Evolutionary conservation across 2,113 vertebrate species (phyloP).

Genomic region (Calypte anna): DNA sequence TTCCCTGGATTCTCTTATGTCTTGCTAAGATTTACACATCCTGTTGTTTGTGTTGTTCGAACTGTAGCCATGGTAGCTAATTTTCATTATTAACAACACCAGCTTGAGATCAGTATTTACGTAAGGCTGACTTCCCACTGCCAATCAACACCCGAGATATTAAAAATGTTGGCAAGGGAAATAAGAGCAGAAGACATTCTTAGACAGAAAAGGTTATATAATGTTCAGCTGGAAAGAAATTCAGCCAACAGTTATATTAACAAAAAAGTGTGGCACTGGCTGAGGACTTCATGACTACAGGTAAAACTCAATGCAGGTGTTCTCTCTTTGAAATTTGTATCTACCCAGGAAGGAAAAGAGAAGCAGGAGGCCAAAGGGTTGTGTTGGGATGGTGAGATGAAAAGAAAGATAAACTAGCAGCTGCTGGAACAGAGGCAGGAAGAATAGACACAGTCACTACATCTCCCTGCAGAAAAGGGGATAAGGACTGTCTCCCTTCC

Average conservation of each 20-base stretch:
- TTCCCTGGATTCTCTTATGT: not conserved
- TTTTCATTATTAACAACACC: not conserved
- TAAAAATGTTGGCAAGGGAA: not conserved
- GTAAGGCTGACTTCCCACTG: not conserved
- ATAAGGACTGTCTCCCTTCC: not conserved
- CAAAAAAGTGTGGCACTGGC: not conserved
- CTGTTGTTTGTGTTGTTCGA: not conserved
- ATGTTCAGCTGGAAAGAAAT: not conserved
- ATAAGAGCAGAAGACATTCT: not conserved
- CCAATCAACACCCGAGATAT: not conserved
- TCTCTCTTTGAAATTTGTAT: not conserved
- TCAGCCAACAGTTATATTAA: not conserved
- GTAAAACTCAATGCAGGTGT: not conserved
- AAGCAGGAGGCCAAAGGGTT: not conserved
- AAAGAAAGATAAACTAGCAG: not conserved
- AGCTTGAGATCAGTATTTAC: not conserved
- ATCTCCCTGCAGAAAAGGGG: not conserved
- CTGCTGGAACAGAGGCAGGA: not conserved
- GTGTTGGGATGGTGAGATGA: not conserved
- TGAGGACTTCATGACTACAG: not conserved
- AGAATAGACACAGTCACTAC: fast-evolving
- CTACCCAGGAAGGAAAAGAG: not conserved
- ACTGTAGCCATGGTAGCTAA: not conserved
- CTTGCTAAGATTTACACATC: not conserved
- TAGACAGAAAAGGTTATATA: not conserved